Conservation (phyloP, 2,113 vertebrate genomes). For the Anser cygnoides region DNA sequence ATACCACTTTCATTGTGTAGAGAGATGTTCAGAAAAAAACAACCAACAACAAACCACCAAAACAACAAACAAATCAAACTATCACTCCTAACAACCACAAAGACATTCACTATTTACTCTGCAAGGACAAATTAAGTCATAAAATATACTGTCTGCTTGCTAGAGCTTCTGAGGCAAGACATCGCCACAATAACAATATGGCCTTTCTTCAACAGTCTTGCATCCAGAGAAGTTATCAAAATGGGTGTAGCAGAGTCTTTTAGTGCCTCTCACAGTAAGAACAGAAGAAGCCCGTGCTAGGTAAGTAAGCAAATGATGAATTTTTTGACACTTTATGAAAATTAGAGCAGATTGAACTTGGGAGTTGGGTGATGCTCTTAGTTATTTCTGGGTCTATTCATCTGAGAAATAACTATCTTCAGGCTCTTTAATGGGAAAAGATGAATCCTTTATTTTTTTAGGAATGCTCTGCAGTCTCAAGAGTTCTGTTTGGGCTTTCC, state of each 20-base stretch:
- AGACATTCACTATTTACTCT: not conserved
- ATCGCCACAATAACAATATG: not conserved
- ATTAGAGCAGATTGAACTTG: not conserved
- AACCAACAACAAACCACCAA: too few species aligned
- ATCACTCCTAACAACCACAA: not conserved
- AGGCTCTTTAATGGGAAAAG: not conserved
- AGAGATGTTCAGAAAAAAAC: not conserved
- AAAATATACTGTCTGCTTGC: not conserved
- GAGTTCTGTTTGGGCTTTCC: not conserved
- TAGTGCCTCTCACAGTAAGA: not conserved
- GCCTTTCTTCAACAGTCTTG: not conserved
- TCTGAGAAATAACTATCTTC: not conserved
- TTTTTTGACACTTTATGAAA: not conserved
- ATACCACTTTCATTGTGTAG: not conserved
- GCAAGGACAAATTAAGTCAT: not conserved
- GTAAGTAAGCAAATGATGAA: not conserved
- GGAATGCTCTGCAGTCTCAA: not conserved
- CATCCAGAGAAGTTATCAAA: not conserved
- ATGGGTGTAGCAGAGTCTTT: not conserved
- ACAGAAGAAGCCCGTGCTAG: fast-evolving
- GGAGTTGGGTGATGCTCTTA: not conserved
- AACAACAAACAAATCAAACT: not conserved
- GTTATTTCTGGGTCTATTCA: not conserved
- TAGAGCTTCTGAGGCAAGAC: not conserved
- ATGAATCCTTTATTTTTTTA: not conserved